A percentile compares a stretch with the other conserved stretches of the same genome.
Conservation (phyloP, 1,140 invertebrate species). For the Chironomus striatipennis region DNA sequence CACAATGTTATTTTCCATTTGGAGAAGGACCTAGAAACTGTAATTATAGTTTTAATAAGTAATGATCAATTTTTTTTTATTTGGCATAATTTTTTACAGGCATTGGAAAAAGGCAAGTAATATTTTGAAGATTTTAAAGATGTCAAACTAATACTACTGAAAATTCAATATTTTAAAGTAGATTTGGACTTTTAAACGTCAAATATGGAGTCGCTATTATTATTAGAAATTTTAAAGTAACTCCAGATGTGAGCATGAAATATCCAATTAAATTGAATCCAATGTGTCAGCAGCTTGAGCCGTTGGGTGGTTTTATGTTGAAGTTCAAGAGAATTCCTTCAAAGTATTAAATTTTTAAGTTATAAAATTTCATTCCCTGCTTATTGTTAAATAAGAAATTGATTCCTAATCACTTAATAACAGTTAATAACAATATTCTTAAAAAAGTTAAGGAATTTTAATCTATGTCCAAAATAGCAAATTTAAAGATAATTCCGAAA, state of each 20-base stretch:
- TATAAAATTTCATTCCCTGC: too few relatives aligned
- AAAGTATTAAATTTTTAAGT: too few relatives aligned
- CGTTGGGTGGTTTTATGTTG: background rate
- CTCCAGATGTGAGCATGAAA: background rate
- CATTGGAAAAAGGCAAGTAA: slow-evolving; percentile 31
- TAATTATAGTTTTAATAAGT: too few relatives aligned
- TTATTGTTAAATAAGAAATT: too few relatives aligned
- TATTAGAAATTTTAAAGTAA: background rate
- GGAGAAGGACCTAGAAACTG: slow-evolving; percentile 47
- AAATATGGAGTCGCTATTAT: background rate
- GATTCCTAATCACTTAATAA: too few relatives aligned
- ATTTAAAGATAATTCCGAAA: too few relatives aligned
- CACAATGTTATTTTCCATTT: slow-evolving; percentile 37
- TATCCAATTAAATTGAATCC: background rate
- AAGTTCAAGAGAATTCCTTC: background rate
- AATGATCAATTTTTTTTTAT: too few relatives aligned
- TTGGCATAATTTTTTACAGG: too few relatives aligned
- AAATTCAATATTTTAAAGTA: background rate
- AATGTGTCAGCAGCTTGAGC: background rate
- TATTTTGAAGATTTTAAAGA: background rate
- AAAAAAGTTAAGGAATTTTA: too few relatives aligned
- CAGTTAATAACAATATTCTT: too few relatives aligned
- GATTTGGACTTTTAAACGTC: background rate
- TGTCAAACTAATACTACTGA: background rate
- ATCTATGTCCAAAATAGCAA: too few relatives aligned